Evolutionary conservation across 2,797 vertebrate genomes (phyloP), one percentile per base, ranked within the genome.

Genomic region (Tympanoctomys barrerae): DNA sequence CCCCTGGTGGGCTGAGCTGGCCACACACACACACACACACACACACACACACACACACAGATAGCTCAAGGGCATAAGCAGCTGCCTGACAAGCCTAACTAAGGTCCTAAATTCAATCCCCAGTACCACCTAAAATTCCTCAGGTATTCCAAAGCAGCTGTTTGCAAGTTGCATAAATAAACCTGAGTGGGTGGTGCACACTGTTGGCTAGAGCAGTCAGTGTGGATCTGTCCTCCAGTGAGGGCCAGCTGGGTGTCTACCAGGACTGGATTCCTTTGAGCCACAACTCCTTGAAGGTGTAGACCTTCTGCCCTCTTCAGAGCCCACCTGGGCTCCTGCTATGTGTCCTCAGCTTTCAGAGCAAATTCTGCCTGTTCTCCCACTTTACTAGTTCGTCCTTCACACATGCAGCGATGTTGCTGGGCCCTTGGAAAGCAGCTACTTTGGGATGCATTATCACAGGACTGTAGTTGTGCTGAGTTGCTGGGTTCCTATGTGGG

Each of bases 311-410:
- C 16, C 39, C 4, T 89, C 68, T 28, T 78, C 78, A 84, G 49
- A 81, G 12, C 19, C 42, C 59, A 42, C 22, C 54, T 62, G 73
- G 78, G 78, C 61, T 59, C 19, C 54, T 49, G 16, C n/a, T 46
- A 93, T 66, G 85, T 26, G 62, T 2, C 54, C 77, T 79, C 42
- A 83, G 54, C 73, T 71, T 81, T 92, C 85, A 83, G 54, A 91
- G 39, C 39, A 86, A 57, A 71, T 66, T 79, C 24, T 13, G 39
- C 82, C 78, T 24, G 90, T 59, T 66, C 33, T 61, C 33, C 73
- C 5, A 61, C 81, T 36, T 52, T 54, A 64, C 42, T 9, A 89
- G n/a, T 33, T 36, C 82, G 78, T 70, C 42, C 46, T 92, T 92
- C 46, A 13, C 36, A 57, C 21, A 7, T 57, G 33, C 49, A 81